Percentiles rank a stretch among this genome's conserved stretches.
phyloP scores from a whole-genome alignment of 1,140 invertebrate genomes.

The Neelides sp. region DNA sequence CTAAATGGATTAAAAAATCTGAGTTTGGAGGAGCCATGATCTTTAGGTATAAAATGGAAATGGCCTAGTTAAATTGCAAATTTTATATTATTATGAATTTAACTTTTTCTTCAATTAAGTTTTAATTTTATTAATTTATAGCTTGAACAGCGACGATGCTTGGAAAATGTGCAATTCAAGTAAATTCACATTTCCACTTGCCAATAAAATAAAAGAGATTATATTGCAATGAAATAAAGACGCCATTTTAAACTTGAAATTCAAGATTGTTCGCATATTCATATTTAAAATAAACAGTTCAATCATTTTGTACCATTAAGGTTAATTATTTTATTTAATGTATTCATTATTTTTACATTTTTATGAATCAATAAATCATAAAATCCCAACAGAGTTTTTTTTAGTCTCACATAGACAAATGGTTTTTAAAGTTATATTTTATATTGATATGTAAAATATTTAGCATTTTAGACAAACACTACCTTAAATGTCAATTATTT shows the following conservation, averaged over 20 bases:
- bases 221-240: background rate
- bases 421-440: too few relatives aligned
- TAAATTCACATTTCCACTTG: constrained; percentile 15
- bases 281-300: background rate
- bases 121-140: too few relatives aligned
- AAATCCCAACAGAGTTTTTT: too few relatives aligned
- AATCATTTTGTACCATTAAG: background rate
- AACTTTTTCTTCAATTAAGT: too few relatives aligned
- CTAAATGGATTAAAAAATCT: constrained; percentile 18
- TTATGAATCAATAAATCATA: background rate
- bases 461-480: too few relatives aligned
- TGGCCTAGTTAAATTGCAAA: too few relatives aligned
- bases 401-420: too few relatives aligned
- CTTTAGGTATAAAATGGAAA: too few relatives aligned
- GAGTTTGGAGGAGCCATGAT: constrained; percentile 18
- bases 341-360: background rate
- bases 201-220: constrained; percentile 1
- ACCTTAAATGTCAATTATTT: too few relatives aligned
- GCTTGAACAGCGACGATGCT: constrained; percentile 20
- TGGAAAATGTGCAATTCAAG: constrained; percentile 25
- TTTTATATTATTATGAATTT: too few relatives aligned
- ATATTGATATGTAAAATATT: too few relatives aligned
- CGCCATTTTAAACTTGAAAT: background rate
- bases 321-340: background rate
- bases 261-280: background rate